phyloP scores from a whole-genome alignment of 2,888 invertebrate species.

The Scaptomyza parva region DNA sequence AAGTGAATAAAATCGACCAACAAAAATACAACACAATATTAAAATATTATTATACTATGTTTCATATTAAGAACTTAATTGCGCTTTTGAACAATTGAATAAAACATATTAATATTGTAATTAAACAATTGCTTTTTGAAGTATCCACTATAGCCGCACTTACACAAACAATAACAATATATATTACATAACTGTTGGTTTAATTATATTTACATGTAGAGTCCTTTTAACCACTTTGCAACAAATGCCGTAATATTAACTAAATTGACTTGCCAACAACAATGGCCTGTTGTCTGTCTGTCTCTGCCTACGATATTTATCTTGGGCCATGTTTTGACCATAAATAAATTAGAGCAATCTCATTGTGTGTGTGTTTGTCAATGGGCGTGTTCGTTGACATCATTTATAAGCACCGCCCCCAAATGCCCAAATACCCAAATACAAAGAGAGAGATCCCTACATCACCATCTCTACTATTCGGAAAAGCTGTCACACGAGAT shows the following conservation, averaged over 20 bases:
- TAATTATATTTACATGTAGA: conserved; percentile 3
- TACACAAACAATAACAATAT: neutral
- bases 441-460: conserved; percentile 13
- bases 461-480: conserved; percentile 17
- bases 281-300: too few relatives aligned
- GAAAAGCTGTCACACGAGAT: conserved; percentile 68
- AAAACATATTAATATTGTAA: neutral
- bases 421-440: too few relatives aligned
- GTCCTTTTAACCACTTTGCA: neutral
- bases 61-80: too few relatives aligned
- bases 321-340: conserved; percentile 50
- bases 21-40: too few relatives aligned
- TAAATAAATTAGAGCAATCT: conserved; percentile 74
- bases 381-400: conserved; percentile 62
- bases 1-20: too few relatives aligned
- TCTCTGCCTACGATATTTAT: conserved; percentile 37
- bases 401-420: conserved; percentile 69
- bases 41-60: too few relatives aligned
- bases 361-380: conserved; percentile 65
- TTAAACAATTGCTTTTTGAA: neutral
- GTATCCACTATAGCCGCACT: neutral
- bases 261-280: neutral
- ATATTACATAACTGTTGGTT: neutral
- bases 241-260: neutral
- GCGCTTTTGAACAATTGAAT: too few relatives aligned